phyloP scores from a whole-genome alignment of 2,797 vertebrate genomes.

The Nothura maculosa region DNA sequence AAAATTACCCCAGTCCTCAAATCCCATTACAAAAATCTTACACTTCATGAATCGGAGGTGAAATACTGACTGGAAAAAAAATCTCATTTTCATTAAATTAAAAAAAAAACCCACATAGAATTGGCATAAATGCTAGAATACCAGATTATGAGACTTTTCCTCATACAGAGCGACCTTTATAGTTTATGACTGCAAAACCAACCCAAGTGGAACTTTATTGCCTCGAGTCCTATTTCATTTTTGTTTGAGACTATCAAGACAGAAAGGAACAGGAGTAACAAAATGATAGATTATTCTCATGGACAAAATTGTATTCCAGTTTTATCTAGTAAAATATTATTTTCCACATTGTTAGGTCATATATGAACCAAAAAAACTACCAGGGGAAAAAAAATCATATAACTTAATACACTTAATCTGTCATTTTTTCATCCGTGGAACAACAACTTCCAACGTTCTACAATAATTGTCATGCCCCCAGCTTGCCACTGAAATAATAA shows the following conservation, averaged over 20 bases:
- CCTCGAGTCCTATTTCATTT: not conserved
- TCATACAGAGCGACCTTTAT: not conserved
- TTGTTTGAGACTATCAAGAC: not conserved
- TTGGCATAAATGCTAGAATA: not conserved
- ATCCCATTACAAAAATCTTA: not conserved
- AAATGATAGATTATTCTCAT: not conserved
- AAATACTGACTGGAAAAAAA: not conserved
- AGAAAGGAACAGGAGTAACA: not conserved
- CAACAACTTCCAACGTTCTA: not conserved
- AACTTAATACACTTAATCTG: too few species aligned
- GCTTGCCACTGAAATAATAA: not conserved
- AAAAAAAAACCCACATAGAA: not conserved
- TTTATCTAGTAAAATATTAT: too few species aligned
- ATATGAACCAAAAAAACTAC: too few species aligned
- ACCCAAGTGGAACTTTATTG: not conserved
- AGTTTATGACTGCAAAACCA: not conserved
- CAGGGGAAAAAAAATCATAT: too few species aligned
- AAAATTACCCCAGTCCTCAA: not conserved
- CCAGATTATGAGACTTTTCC: not conserved
- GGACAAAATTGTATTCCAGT: too few species aligned
- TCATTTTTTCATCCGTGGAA: not conserved
- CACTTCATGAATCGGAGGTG: not conserved
- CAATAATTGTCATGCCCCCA: not conserved
- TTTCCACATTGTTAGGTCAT: too few species aligned
- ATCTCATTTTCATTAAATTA: not conserved